Base-by-base conservation (phyloP, 2,888 invertebrate genomes). In the Clitarchus hookeri region DNA sequence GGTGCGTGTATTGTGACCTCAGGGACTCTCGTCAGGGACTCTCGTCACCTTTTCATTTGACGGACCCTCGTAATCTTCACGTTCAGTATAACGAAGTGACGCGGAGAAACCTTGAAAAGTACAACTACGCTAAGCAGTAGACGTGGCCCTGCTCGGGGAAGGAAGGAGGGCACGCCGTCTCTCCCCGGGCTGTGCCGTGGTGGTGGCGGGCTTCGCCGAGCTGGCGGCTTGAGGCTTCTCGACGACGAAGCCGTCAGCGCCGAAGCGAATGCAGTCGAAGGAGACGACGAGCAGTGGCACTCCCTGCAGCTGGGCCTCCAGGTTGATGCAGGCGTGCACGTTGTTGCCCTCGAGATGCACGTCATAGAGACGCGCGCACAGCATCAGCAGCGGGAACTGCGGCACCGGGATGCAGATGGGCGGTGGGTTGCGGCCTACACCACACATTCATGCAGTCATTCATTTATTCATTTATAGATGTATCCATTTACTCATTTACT, bases 241-340 rank as follows among this genome's bases (percentile, higher is more conserved):
- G 9, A 87, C 36, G 12, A 65, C 77, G 27, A 90, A 84, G 36
- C 90, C 90, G 85, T 89, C 89, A 0, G 84, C 83, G 11, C 90
- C 90, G 84, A 90, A 87, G 27, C 87, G 83, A 79, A 90, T 78
- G 87, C 90, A 90, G 85, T 90, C 90, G 84, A 90, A 90, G 82
- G 86, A 84, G 26, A 88, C 53, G 44, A 87, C 87, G 23, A 88
- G 79, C 26, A 88, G 48, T 12, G 88, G 79, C 4, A 83, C 82
- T 19, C 79, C 83, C 25, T 79, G 19, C 26, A 87, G 84, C 36
- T 86, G 87, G 11, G 85, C 65, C 36, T 88, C 87, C 26, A 88
- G 78, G 27, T 88, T 86, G 54, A 86, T 48, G 82, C 88, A 88
- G 9, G 83, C 85, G 16, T 84, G 84, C 11, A 88, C 48, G 78